phyloP scores from a whole-genome alignment of 2,113 vertebrate genomes.

The Rhinogobius similis region DNA sequence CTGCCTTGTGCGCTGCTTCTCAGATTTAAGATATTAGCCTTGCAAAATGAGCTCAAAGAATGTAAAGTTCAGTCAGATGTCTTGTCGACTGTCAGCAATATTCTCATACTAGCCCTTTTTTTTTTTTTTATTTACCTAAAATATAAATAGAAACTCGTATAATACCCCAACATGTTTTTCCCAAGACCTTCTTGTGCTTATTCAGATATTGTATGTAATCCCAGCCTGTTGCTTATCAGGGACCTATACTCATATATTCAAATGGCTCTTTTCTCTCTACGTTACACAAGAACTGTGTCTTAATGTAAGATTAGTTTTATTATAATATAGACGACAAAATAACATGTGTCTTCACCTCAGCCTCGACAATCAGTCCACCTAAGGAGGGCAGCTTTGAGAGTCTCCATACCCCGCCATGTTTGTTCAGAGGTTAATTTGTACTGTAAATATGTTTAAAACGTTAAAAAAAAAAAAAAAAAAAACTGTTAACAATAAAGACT shows the following conservation, averaged over 20 bases:
- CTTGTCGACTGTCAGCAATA: no score
- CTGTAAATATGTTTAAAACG: constrained; percentile 82
- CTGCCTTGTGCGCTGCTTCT: constrained; percentile 52
- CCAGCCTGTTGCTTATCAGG: constrained; percentile 43
- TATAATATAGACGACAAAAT: constrained; percentile 75
- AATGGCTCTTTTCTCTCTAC: constrained; percentile 48
- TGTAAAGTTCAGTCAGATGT: constrained; percentile 54
- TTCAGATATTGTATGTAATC: constrained; percentile 25
- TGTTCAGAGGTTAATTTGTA: constrained; percentile 73
- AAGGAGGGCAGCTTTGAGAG: constrained; percentile 62
- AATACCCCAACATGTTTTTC: constrained; percentile 5
- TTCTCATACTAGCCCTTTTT: constrained; percentile 21
- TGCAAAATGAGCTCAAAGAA: constrained; percentile 57
- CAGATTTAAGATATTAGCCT: constrained; percentile 35
- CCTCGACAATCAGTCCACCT: constrained; percentile 86
- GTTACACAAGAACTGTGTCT: constrained; percentile 85
- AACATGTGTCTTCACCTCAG: constrained; percentile 72
- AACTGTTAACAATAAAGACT: constrained; percentile 89
- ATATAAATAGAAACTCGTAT: not conserved
- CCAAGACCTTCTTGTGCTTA: constrained; percentile 1
- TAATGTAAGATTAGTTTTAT: constrained; percentile 80
- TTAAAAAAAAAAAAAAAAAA: constrained; percentile 64
- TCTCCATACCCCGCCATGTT: constrained; percentile 70
- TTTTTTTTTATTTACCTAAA: constrained; percentile 18
- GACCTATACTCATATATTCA: constrained; percentile 27